Base-by-base conservation (phyloP, 2,888 invertebrate genomes). In the Octonoba sinensis region DNA sequence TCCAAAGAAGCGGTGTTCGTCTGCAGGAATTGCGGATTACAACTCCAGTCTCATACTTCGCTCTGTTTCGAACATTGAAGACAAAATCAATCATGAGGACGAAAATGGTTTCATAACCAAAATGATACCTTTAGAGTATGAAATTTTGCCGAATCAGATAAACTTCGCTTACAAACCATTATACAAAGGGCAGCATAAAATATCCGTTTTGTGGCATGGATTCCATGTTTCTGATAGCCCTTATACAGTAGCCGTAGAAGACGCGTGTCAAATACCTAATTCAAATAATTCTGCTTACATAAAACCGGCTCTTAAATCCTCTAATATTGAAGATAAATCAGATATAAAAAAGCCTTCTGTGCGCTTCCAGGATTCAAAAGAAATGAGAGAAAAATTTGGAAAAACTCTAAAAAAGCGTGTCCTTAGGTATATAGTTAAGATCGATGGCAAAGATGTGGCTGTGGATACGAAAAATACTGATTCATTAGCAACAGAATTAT, bases 201-300 rank as follows among this genome's bases (percentile, higher is more conserved):
- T 86, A 15, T 84, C 83, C n/a, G 85, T 86, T n/a, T 83, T 86
- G 27, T 85, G 84, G 79, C 82, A 85, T 47, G 86, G 86, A 4
- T 83, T 84, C 51, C 86, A 86, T 75, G 84, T 86, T 12, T 51
- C 84, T 18, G 84, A 84, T 22, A 86, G 86, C 66, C 86, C 86
- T 16, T 86, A 85, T 60, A 71, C 67, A 4, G 85, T 86, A 12
- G 76, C 54, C 0, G 85, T 86, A 2, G 86, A 86, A 44, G 83
- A 84, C 18, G 57, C 76, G 0, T 20, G 16, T 12, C 36, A 75
- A 13, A 27, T 36, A 11, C 24, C 22, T 8, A 47, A 65, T 16
- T 44, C 44, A 13, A 22, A 47, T 18, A 49, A 15, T 3, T 13
- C 36, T 12, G 15, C 22, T 0, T n/a, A 15, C 3, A n/a, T 62